Evolutionary conservation across 2,888 invertebrate genomes (phyloP).

Genomic region (Panorpa germanica): DNA sequence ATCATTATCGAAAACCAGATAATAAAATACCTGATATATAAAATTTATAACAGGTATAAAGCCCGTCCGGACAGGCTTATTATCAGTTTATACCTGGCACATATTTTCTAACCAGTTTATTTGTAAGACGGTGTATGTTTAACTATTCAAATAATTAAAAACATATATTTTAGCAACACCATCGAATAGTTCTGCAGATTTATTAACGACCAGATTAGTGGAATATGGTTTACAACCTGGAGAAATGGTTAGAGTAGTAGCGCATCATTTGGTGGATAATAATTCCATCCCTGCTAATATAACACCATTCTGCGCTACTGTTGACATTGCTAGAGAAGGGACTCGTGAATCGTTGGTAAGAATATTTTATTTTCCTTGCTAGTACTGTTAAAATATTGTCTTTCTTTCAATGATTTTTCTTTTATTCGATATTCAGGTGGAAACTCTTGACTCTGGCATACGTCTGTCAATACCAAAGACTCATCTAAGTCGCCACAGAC

Average conservation of each 20-base stretch:
- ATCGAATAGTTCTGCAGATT: conserved; percentile 83
- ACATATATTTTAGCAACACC: conserved; percentile 82
- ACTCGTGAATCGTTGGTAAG: conserved; percentile 20
- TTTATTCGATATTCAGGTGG: conserved; percentile 18
- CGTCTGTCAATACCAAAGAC: conserved; percentile 33
- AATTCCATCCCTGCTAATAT: conserved; percentile 43
- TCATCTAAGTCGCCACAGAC: conserved; percentile 52
- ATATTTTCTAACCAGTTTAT: too few relatives aligned
- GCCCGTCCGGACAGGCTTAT: too few relatives aligned
- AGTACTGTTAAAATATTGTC: neutral
- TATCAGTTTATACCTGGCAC: too few relatives aligned
- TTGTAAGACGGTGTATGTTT: too few relatives aligned
- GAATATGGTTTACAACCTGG: conserved; percentile 41
- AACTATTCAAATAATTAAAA: too few relatives aligned
- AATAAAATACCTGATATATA: too few relatives aligned
- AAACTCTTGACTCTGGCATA: conserved; percentile 20
- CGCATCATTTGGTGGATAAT: conserved; percentile 38
- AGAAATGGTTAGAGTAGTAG: conserved; percentile 62
- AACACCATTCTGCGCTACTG: conserved; percentile 49
- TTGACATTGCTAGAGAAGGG: conserved; percentile 19
- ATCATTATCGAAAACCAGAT: too few relatives aligned
- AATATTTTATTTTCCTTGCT: conserved; percentile 12
- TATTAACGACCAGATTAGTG: conserved; percentile 61
- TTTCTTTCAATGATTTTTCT: conserved; percentile 1
- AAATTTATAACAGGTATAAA: too few relatives aligned